A percentile compares a stretch with the other conserved stretches of the same genome.
Evolutionary conservation across 1,140 invertebrate species (phyloP).

Genomic region (Bemisia tabaci): DNA sequence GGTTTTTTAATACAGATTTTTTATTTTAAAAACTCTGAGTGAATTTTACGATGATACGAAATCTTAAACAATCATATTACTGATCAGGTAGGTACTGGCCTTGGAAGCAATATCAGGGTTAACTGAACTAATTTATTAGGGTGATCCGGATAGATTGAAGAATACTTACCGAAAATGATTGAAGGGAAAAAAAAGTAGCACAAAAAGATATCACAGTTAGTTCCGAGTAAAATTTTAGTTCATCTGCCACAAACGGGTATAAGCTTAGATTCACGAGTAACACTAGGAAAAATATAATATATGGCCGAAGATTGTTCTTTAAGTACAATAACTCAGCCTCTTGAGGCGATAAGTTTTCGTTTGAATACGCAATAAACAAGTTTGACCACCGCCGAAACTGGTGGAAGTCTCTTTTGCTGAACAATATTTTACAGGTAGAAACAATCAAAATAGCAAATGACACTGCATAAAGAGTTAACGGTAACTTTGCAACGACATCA

Average conservation of each 20-base stretch:
- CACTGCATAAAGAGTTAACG: constrained; percentile 31
- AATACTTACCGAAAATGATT: constrained; percentile 42
- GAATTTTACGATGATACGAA: no score
- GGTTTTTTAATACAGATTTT: no score
- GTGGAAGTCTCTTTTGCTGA: constrained; percentile 23
- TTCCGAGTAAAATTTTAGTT: constrained; percentile 69
- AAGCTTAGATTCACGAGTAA: constrained; percentile 56
- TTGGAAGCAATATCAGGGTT: no score
- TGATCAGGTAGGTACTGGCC: no score
- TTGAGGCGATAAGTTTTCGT: constrained; percentile 48
- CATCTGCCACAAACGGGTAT: constrained; percentile 58
- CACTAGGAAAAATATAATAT: constrained; percentile 59
- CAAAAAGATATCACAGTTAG: constrained; percentile 56
- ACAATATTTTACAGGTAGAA: constrained; percentile 31
- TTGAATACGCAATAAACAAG: constrained; percentile 53
- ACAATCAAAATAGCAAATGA: constrained; percentile 30
- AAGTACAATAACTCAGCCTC: constrained; percentile 67
- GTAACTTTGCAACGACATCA: constrained; percentile 28
- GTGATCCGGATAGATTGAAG: no score
- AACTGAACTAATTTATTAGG: no score
- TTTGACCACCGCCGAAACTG: constrained; percentile 48
- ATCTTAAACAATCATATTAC: no score
- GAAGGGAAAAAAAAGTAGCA: constrained; percentile 55
- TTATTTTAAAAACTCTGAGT: no score
- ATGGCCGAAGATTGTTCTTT: constrained; percentile 66